Base-by-base conservation (phyloP, 2,888 invertebrate genomes). In the Terebella lapidaria region DNA sequence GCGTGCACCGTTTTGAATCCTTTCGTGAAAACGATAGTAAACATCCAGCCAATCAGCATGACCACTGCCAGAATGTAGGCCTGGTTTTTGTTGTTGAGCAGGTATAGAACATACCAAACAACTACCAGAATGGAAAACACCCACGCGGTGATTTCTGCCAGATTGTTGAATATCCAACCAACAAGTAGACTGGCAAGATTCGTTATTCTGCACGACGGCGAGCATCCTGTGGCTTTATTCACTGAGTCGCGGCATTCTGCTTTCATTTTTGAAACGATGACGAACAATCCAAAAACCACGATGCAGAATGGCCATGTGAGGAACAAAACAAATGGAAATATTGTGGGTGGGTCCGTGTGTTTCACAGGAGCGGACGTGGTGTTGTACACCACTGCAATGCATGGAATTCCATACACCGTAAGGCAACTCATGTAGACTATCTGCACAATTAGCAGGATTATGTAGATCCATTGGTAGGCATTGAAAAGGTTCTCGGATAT, bases 1-100 rank as follows among this genome's bases (percentile, higher is more conserved):
- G 74, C 74, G 63, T 78, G 75, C 35, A 79, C 72, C 1, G 69
- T 62, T 59, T 73, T 71, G 56, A 78, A 74, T 4, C 77, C 79
- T 20, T 74, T 66, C 1, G 78, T 78, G 61, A 76, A 77, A 22
- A 67, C 62, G 27, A 79, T 76, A n/a, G 75, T 70, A 45, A 70
- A 66, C 27, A 77, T 57, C 79, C 79, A 79, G 1, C 78, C 78
- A 2, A 75, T 57, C 24, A 75, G 70, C 15, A 77, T 59, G 4
- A 73, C 70, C 0, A 73, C 58, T 0, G 78, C 71, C 2, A 78
- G 65, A 20, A 76, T 57, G 57, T 76, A 73, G 53, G 74, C 74
- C 64, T 74, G 74, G 57, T 67, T 66, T 0, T 27, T 10, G 29
- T 67, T 64, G 10, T 65, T 59, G 3, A 59, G 18, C 3, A 65